Evolutionary conservation across 2,888 invertebrate genomes (phyloP).

Genomic region (Pollenia labialis): DNA sequence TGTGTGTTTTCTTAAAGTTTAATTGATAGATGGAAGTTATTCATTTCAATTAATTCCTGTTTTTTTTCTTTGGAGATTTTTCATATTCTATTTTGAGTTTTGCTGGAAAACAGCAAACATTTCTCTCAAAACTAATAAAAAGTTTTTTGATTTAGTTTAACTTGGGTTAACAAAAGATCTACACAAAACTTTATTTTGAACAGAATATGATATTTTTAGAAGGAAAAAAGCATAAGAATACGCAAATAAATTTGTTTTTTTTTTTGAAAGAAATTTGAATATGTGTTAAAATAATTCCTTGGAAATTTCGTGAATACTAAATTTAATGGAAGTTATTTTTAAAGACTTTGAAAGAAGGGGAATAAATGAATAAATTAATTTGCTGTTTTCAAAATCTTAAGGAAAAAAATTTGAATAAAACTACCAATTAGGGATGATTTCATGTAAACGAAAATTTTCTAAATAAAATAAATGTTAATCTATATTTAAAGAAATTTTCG

Average conservation of each 20-base stretch:
- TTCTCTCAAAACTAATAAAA: not conserved
- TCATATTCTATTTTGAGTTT: not conserved
- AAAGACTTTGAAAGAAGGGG: not conserved
- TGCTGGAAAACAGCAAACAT: not conserved
- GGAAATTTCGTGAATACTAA: conserved; percentile 2
- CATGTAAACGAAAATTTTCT: not conserved
- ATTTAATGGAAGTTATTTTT: not conserved
- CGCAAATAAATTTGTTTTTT: not conserved
- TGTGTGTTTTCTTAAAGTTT: not conserved
- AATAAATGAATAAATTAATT: not conserved
- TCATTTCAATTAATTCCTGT: conserved; percentile 31
- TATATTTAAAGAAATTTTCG: conserved; percentile 20
- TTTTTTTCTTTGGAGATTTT: not conserved
- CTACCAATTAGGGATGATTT: conserved; percentile 54
- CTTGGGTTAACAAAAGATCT: conserved; percentile 11
- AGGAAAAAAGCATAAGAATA: not conserved
- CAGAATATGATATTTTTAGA: not conserved
- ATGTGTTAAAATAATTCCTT: not conserved
- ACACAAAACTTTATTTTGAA: conserved; percentile 18
- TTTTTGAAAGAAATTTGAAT: conserved; percentile 13
- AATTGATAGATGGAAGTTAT: conserved; percentile 14
- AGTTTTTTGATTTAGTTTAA: conserved; percentile 43
- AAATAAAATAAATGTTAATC: conserved; percentile 11
- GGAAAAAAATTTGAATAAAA: conserved; percentile 9
- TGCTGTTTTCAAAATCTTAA: not conserved